Evolutionary conservation across 2,797 vertebrate species (phyloP).

Genomic region (Spinus pinus): DNA sequence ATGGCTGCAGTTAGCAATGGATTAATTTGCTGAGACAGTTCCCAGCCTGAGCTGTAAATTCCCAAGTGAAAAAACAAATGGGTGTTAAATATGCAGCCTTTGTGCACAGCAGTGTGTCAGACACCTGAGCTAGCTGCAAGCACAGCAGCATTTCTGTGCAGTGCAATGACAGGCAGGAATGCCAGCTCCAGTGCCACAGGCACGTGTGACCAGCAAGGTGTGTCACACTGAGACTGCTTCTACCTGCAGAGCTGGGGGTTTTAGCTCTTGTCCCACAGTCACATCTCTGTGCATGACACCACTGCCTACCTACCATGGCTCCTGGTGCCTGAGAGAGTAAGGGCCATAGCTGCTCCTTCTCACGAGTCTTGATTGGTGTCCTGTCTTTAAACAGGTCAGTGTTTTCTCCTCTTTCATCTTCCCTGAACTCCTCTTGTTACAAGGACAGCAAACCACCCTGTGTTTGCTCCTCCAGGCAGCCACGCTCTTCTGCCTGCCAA

Average conservation of each 20-base stretch:
- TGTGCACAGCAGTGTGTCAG: background rate
- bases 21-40: background rate
- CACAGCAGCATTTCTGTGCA: background rate
- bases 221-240: background rate
- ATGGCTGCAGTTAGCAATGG: background rate
- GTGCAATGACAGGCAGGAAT: background rate
- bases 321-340: background rate
- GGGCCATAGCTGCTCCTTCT: background rate
- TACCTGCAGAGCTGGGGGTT: background rate
- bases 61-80: background rate
- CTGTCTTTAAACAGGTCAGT: background rate
- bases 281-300: background rate
- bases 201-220: background rate
- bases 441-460: accelerated
- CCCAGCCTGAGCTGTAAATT: background rate
- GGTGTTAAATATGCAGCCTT: background rate
- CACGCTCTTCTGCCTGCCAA: accelerated
- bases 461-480: background rate
- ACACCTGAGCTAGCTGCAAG: background rate
- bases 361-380: accelerated
- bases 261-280: background rate
- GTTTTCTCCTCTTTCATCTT: background rate
- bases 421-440: background rate
- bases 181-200: background rate
- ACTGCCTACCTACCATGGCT: background rate